Evolutionary conservation across 2,113 vertebrate species (phyloP).

Genomic region (Smithornis capensis): DNA sequence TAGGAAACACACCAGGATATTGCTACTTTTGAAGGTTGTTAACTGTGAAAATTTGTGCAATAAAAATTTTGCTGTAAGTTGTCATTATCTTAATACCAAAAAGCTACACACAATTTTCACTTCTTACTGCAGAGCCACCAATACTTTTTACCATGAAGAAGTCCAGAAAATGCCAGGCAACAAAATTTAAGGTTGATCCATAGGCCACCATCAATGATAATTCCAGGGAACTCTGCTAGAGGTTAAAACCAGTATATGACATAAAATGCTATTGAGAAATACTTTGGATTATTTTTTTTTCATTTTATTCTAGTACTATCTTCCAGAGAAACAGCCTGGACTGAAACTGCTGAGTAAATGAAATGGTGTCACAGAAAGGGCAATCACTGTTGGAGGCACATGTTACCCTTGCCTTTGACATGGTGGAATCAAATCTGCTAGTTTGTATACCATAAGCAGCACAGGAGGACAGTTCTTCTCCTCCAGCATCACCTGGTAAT

Average conservation of each 20-base stretch:
- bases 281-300: background rate
- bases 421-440: background rate
- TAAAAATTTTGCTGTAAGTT: background rate
- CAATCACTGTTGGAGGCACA: background rate
- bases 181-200: background rate
- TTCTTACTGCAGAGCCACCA: background rate
- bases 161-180: background rate
- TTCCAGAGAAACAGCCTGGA: background rate
- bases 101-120: background rate
- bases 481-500: background rate
- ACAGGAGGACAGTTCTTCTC: background rate
- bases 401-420: background rate
- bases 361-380: background rate
- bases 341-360: background rate
- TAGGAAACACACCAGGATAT: background rate
- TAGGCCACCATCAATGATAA: background rate
- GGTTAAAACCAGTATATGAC: background rate
- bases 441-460: background rate
- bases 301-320: background rate
- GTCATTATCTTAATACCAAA: conserved; percentile 32
- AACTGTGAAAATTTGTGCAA: background rate
- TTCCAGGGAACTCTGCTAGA: background rate
- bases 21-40: background rate
- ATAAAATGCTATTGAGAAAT: background rate
- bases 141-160: background rate